Evolutionary conservation across 2,888 invertebrate species (phyloP).

Genomic region (Drosophila aldrichi): DNA sequence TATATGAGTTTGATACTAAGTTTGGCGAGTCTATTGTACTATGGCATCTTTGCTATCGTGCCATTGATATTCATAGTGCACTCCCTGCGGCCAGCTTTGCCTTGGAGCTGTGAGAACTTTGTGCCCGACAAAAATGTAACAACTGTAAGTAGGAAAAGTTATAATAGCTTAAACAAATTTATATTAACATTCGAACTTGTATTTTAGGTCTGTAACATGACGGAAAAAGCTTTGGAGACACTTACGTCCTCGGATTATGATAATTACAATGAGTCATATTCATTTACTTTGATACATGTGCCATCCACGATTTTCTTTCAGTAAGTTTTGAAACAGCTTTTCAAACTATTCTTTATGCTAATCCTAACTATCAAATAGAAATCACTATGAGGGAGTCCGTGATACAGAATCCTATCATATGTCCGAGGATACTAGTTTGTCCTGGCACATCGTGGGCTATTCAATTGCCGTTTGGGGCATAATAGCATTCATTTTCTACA

Average conservation of each 20-base stretch:
- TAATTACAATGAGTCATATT: neutral
- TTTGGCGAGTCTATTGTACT: conserved; percentile 91
- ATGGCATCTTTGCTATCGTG: conserved; percentile 93
- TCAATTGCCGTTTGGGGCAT: conserved; percentile 66
- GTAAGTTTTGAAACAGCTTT: conserved; percentile 42
- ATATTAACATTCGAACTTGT: neutral
- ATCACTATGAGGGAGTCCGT: conserved; percentile 23
- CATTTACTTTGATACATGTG: conserved; percentile 36
- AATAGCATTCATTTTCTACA: conserved; percentile 65
- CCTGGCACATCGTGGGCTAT: conserved; percentile 71
- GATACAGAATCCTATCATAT: accelerated
- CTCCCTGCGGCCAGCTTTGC: conserved; percentile 89
- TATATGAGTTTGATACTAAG: conserved; percentile 93
- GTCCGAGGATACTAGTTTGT: conserved; percentile 38
- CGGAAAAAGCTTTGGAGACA: neutral
- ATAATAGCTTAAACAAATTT: accelerated
- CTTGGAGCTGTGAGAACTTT: conserved; percentile 91
- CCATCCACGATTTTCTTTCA: conserved; percentile 74
- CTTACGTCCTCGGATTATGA: neutral
- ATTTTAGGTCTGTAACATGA: conserved; percentile 52
- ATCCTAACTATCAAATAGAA: conserved; percentile 1
- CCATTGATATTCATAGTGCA: conserved; percentile 92
- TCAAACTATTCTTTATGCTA: neutral
- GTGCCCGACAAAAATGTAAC: conserved; percentile 39
- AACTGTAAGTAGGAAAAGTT: conserved; percentile 41